Evolutionary conservation across 2,888 invertebrate species (phyloP), one percentile per base, ranked within the genome.

Genomic region (Stenolophus ochropezus): DNA sequence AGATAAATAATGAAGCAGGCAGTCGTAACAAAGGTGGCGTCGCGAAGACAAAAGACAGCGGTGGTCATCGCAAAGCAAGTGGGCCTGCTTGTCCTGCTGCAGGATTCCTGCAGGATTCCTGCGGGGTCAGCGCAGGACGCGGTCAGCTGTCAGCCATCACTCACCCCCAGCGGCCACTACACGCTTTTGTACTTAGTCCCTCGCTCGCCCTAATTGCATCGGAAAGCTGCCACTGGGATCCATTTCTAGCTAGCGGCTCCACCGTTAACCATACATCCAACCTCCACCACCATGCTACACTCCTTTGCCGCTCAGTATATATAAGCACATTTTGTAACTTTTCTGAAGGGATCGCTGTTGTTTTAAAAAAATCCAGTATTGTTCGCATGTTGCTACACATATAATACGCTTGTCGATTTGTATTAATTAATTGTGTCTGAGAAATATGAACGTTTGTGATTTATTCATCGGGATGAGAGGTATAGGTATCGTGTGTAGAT

Each of bases 171-270:
- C 84, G 87, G 87, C 89, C 88, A 86, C 88, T 89, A 90, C 89
- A 90, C 87, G 90, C 88, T 89, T 90, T 89, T 90, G 88, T 89
- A 90, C 90, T 90, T 90, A 90, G 89, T 87, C 88, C 87, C 87
- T 85, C 86, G 86, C 86, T 86, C 85, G 86, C 86, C 87, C 89
- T 89, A 89, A 89, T 89, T 89, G 89, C 88, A 88, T 87, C 87
- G 88, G 88, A 88, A 88, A 88, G 88, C 88, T 83, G 81, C 83
- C 61, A 65, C 56, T 27, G 4, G 65, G 3, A 16, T 21, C 33
- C 42, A 69, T 69, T 18, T 33, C 33, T 20, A 71, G 3, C 14
- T 16, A 79, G 79, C 79, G 79, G 79, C 65, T 42, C 49, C 4
- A 25, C 78, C n/a, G n/a, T n/a, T n/a, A n/a, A n/a, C n/a, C n/a